These are phyloP conservation scores for Arizona elegans DNA, from an alignment of 2,113 vertebrate genomes.

Conservation along the genomic window DNA sequence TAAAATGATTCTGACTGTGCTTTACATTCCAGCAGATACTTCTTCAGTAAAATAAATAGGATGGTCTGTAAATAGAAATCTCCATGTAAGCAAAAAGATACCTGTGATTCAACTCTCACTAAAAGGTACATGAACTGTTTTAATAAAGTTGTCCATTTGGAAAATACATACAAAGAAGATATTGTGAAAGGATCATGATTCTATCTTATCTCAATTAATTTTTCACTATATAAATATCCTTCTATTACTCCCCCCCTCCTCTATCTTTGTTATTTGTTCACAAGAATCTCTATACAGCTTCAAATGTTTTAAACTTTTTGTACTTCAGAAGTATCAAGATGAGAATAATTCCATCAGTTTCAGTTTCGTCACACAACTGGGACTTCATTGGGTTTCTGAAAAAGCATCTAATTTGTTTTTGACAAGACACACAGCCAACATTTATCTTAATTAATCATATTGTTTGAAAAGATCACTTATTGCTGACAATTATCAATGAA, in stretches of 20 bases:
- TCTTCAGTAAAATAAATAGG: neutral
- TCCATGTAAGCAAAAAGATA: neutral
- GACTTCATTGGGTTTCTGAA: neutral
- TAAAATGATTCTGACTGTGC: neutral
- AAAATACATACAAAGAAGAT: neutral
- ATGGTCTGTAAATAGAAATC: neutral
- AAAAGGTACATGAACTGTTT: neutral
- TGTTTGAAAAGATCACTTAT: neutral
- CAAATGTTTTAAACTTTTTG: neutral
- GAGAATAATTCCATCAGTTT: neutral
- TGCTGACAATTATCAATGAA: neutral
- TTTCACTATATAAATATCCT: neutral
- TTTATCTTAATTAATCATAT: conserved; percentile 11
- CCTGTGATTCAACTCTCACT: neutral
- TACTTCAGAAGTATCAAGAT: neutral
- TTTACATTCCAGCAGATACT: neutral
- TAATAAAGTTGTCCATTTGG: neutral
- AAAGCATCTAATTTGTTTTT: neutral
- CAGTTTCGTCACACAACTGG: neutral
- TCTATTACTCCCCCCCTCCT: neutral
- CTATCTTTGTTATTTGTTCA: neutral
- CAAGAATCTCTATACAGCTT: neutral
- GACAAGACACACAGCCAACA: conserved; percentile 4
- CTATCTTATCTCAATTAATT: neutral
- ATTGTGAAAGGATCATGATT: neutral